phyloP scores from a whole-genome alignment of 2,888 invertebrate species.

The Corbicula japonica region DNA sequence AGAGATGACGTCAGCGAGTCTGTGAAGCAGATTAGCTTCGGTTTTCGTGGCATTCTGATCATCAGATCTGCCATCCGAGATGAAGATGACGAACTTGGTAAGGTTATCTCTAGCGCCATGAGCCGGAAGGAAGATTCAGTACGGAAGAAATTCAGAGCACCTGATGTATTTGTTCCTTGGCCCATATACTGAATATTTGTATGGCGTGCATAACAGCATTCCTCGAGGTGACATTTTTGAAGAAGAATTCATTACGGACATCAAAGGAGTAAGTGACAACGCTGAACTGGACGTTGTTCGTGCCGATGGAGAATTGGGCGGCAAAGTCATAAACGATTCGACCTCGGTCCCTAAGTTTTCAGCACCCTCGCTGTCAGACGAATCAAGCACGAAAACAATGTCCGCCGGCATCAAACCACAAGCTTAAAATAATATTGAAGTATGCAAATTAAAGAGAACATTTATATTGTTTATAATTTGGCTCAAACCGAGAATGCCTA shows the following conservation, averaged over 20 bases:
- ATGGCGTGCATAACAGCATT: slow-evolving; percentile 63
- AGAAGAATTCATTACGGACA: slow-evolving; percentile 64
- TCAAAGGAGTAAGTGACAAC: slow-evolving; percentile 62
- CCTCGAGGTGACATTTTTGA: slow-evolving; percentile 63
- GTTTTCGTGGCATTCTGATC: slow-evolving; percentile 54
- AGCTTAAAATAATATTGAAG: too few relatives aligned
- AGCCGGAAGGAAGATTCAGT: slow-evolving; percentile 45
- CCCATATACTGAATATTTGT: slow-evolving; percentile 63
- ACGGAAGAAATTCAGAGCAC: slow-evolving; percentile 62
- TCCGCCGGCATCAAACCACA: slow-evolving; percentile 71
- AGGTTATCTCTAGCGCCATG: slow-evolving; percentile 62
- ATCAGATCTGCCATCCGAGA: slow-evolving; percentile 72
- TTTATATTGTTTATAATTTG: too few relatives aligned
- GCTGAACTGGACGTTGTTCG: slow-evolving; percentile 64
- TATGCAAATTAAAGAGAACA: too few relatives aligned
- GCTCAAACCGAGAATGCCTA: too few relatives aligned
- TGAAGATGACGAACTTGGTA: slow-evolving; percentile 72
- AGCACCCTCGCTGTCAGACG: slow-evolving; percentile 68
- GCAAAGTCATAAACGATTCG: slow-evolving; percentile 66
- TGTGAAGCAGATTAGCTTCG: slow-evolving; percentile 57
- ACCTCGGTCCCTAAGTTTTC: slow-evolving; percentile 68
- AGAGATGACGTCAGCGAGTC: slow-evolving; percentile 55
- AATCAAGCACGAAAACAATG: slow-evolving; percentile 70
- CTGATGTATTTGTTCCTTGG: slow-evolving; percentile 70
- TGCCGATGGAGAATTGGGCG: slow-evolving; percentile 64